Base-by-base conservation (phyloP, 2,797 vertebrate species). In the Lithobates pipiens region DNA sequence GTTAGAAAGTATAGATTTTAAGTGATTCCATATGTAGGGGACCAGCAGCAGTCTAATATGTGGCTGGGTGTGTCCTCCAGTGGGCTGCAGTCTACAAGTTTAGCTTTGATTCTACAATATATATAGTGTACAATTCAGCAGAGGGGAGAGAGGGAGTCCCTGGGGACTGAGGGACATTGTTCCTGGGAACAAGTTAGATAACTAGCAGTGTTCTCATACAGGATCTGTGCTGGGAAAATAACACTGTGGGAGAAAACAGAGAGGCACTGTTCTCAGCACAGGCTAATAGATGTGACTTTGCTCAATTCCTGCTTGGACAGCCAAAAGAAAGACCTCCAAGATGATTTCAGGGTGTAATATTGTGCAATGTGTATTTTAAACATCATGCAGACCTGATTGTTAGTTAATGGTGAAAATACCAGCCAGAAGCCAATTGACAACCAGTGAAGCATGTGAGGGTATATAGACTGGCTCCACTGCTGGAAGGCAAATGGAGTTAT, bases 51-150 rank as follows among this genome's bases (percentile, higher is more conserved):
- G 74, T 36, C 71, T 72, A 77, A 50, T 72, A 83, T 13, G 39
- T 10, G 76, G 50, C 39, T 81, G 85, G 85, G 85, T 82, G 85
- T 86, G 85, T 72, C 85, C 54, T 61, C 23, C 39, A 54, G 44
- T 27, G 42, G 32, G 10, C 70, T 65, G 77, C 27, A 67, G 76
- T 76, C 10, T 75, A 32, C 76, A 50, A 61, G 63, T 85, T 78
- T 74, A 67, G 32, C 25, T 44, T 29, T 76, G 29, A 65, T 25
- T 36, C 27, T 76, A 42, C 54, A 77, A 7, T 73, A 68, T 29
- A 68, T 29, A 27, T 32, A 34, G 44, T 65, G 13, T 34, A 44
- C 54, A 86, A 57, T 71, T 25, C 29, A 46, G 81, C 42, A 76
- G 32, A 44, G n/a, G 70, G 57, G 16, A 54, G 50, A 46, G 44